Evolutionary conservation across 1,140 invertebrate species (phyloP).

Genomic region (Philopotamus ludificatus): DNA sequence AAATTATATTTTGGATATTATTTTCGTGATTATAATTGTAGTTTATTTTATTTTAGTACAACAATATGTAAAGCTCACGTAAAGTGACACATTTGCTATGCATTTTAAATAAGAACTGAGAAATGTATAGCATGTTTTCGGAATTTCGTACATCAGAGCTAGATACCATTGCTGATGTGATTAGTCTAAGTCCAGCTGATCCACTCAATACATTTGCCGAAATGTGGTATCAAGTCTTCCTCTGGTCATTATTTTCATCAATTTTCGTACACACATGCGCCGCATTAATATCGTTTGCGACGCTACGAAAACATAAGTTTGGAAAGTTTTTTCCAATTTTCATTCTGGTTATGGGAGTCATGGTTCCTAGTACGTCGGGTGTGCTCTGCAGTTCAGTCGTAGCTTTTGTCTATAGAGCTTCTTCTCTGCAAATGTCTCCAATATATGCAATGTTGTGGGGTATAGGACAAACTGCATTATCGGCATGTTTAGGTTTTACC

Average conservation of each 20-base stretch:
- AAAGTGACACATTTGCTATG: too few relatives aligned
- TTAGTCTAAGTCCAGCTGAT: constrained; percentile 60
- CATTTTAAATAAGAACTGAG: too few relatives aligned
- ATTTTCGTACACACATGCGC: constrained; percentile 89
- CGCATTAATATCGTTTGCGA: constrained; percentile 85
- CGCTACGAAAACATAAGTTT: constrained; percentile 87
- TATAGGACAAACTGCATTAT: constrained; percentile 86
- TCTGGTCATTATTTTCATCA: constrained; percentile 92
- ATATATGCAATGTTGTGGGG: constrained; percentile 92
- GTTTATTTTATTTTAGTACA: too few relatives aligned
- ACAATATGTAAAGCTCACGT: too few relatives aligned
- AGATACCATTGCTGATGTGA: constrained; percentile 64
- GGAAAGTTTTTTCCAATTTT: constrained; percentile 89
- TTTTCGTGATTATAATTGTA: too few relatives aligned
- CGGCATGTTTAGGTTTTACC: constrained; percentile 86
- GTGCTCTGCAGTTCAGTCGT: constrained; percentile 90
- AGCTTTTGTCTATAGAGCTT: constrained; percentile 88
- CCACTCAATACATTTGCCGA: constrained; percentile 71
- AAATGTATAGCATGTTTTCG: constrained; percentile 60
- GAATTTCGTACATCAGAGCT: constrained; percentile 60
- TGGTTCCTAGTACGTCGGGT: constrained; percentile 82
- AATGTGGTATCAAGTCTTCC: constrained; percentile 95
- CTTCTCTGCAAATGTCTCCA: constrained; percentile 83
- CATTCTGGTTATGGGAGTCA: constrained; percentile 83
- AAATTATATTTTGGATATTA: too few relatives aligned